These are phyloP conservation scores for Neoscelio sp. DNA, from an alignment of 2,888 invertebrate species.

Conservation along the genomic window DNA sequence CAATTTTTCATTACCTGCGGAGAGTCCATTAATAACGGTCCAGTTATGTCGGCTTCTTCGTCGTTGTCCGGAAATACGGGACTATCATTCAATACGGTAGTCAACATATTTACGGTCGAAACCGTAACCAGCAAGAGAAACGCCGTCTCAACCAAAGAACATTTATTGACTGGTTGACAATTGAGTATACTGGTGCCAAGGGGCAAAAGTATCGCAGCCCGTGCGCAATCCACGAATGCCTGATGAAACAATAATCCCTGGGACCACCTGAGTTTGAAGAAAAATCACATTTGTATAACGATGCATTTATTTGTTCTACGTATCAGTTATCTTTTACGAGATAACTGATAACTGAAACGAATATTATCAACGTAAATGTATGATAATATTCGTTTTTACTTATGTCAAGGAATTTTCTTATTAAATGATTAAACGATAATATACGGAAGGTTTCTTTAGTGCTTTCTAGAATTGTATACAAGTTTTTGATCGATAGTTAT, in stretches of 20 bases:
- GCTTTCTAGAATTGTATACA: no score
- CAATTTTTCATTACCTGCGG: constrained; percentile 85
- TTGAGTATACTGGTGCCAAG: constrained; percentile 91
- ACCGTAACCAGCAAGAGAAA: constrained; percentile 95
- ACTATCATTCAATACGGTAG: constrained; percentile 93
- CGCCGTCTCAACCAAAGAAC: constrained; percentile 94
- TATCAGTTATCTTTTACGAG: background rate
- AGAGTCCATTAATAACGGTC: constrained; percentile 92
- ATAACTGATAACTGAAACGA: background rate
- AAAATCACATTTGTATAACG: constrained; percentile 5
- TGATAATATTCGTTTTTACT: no score
- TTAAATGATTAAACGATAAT: no score
- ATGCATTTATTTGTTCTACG: background rate
- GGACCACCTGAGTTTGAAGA: constrained; percentile 87
- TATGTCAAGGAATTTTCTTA: no score
- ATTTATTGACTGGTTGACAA: constrained; percentile 93
- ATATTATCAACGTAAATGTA: no score
- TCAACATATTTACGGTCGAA: constrained; percentile 95
- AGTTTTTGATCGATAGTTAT: no score
- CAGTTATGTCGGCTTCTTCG: constrained; percentile 87
- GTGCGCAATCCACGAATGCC: constrained; percentile 92
- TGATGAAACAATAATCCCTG: constrained; percentile 94
- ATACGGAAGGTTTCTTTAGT: no score
- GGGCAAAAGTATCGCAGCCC: constrained; percentile 91
- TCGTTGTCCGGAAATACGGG: constrained; percentile 93